Conservation (phyloP, 53 echinoderm and acorn worm species). For the Zoroaster sp. region DNA sequence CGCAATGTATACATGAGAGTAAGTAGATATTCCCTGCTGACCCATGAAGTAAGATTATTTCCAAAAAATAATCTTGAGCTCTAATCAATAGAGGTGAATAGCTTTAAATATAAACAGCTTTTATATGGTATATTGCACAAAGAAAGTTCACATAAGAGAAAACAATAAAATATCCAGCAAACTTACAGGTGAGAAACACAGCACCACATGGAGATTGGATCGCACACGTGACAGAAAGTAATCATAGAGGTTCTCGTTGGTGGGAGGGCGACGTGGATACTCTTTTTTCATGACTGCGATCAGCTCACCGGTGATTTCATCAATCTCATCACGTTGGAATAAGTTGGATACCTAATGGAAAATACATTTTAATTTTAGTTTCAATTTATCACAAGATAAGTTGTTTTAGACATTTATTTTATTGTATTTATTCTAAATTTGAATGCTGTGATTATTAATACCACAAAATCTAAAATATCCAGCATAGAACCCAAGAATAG, state of each 20-base stretch:
- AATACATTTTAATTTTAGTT: background rate
- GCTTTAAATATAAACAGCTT: too few relatives aligned
- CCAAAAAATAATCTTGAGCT: background rate
- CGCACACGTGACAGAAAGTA: conserved; percentile 93
- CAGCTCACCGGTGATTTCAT: conserved; percentile 96
- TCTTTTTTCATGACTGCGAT: conserved; percentile 97
- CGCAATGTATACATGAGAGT: too few relatives aligned
- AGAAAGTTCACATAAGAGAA: background rate
- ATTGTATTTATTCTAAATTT: background rate
- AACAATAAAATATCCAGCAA: too few relatives aligned
- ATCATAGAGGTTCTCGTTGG: conserved; percentile 99
- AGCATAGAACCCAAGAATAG: background rate
- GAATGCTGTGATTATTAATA: background rate
- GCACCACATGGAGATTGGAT: conserved; percentile 94
- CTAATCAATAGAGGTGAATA: background rate
- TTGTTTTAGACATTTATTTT: background rate
- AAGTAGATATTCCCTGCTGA: too few relatives aligned
- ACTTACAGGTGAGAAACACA: conserved; percentile 99
- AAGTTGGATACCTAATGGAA: conserved; percentile 87
- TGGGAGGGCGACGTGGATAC: conserved; percentile 94
- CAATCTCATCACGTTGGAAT: conserved; percentile 99
- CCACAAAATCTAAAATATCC: background rate
- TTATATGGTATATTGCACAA: too few relatives aligned
- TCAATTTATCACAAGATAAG: too few relatives aligned
- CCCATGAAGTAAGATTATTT: background rate